These are phyloP conservation scores for Machimus rusticus DNA, from an alignment of 2,888 invertebrate species.

Conservation along the genomic window DNA sequence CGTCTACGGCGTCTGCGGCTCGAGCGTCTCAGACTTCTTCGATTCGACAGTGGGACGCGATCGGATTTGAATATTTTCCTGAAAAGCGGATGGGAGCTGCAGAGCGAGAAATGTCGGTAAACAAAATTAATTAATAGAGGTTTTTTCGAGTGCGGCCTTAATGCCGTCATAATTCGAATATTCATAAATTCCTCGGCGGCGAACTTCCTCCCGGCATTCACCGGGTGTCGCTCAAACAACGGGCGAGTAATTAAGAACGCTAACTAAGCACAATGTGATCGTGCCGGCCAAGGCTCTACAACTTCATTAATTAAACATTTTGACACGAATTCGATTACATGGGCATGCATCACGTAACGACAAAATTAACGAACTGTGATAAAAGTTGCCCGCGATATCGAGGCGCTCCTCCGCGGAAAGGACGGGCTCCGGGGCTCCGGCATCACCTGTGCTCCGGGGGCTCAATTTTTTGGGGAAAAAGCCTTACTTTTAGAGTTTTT, in stretches of 20 bases:
- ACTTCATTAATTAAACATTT: constrained; percentile 15
- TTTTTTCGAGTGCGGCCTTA: background rate
- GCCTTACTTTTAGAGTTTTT: background rate
- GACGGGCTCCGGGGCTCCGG: background rate
- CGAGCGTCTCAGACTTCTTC: background rate
- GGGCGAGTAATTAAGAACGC: background rate
- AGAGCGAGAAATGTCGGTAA: background rate
- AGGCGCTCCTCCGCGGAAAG: background rate
- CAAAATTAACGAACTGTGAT: constrained; percentile 25
- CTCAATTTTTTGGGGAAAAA: background rate
- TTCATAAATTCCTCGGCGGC: background rate
- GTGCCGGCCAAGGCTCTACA: background rate
- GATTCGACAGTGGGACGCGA: too few relatives aligned
- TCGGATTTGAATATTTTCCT: background rate
- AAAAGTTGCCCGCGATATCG: background rate
- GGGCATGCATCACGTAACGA: constrained; percentile 1
- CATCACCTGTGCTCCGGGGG: background rate
- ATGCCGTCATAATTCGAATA: background rate
- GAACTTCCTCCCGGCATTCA: background rate
- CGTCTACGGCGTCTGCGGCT: background rate
- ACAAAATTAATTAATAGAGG: background rate
- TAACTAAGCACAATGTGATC: background rate
- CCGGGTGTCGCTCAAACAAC: background rate
- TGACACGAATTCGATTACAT: constrained; percentile 20
- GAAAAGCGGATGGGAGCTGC: background rate